These are phyloP conservation scores for Microctonus aethiopoides DNA, from an alignment of 2,888 invertebrate genomes.

Conservation along the genomic window DNA sequence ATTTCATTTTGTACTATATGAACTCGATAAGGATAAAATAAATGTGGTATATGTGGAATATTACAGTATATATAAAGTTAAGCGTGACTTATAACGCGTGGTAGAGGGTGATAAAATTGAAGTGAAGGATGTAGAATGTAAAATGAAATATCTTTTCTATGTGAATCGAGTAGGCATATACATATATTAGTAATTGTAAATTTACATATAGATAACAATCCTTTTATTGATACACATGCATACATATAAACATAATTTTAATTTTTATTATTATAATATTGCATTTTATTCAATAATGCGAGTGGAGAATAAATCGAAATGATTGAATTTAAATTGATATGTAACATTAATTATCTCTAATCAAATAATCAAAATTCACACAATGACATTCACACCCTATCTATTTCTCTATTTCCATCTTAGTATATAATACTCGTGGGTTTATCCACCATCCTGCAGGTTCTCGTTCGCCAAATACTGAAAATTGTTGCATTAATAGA, in stretches of 20 bases:
- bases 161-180: not conserved
- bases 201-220: no score
- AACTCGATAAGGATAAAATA: slow-evolving; percentile 28
- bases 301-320: no score
- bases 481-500: no score
- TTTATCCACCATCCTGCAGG: not conserved
- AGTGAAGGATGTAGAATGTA: not conserved
- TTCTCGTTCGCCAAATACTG: no score
- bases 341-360: slow-evolving; percentile 34
- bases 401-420: no score
- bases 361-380: slow-evolving; percentile 17
- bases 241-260: no score
- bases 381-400: slow-evolving; percentile 8
- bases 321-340: slow-evolving; percentile 40
- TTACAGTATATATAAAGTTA: not conserved
- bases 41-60: slow-evolving; percentile 10
- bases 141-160: not conserved
- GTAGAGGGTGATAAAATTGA: slow-evolving; percentile 2
- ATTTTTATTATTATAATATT: no score
- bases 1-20: slow-evolving; percentile 20
- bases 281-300: no score
- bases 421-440: no score
- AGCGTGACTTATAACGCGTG: slow-evolving; percentile 13
- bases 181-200: not conserved
- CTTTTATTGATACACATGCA: no score